A percentile compares a stretch with the other conserved stretches of the same genome.
Conservation (phyloP, 2,113 vertebrate species). For the Benitochromis conjunctus region DNA sequence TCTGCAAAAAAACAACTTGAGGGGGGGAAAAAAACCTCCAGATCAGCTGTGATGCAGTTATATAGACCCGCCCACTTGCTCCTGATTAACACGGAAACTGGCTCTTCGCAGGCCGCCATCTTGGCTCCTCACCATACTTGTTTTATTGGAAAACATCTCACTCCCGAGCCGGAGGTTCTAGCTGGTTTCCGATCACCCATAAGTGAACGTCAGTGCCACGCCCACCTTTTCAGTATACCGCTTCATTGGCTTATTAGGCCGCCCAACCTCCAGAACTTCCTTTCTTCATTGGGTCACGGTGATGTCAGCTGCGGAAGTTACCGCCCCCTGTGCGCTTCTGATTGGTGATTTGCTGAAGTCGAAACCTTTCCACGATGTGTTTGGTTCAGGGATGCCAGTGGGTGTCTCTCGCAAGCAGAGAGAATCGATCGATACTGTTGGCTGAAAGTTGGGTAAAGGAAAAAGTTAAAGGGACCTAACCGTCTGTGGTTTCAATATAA, state of each 20-base stretch:
- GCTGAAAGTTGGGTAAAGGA: not conserved
- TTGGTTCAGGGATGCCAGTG: constrained; percentile 19
- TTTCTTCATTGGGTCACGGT: constrained; percentile 29
- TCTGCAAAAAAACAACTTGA: constrained; percentile 75
- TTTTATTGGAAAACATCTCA: not conserved
- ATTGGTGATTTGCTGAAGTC: constrained; percentile 14
- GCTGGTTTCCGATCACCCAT: constrained; percentile 31
- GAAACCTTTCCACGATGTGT: not conserved
- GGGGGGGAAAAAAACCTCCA: constrained; percentile 44
- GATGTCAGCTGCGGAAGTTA: constrained; percentile 53
- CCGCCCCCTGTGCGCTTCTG: not conserved
- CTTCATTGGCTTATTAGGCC: constrained; percentile 19
- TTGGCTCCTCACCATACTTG: constrained; percentile 47
- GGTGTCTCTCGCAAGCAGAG: not conserved
- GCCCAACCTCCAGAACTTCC: constrained; percentile 33
- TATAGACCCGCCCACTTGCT: constrained; percentile 53
- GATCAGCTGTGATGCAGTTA: constrained; percentile 78
- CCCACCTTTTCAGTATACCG: not conserved
- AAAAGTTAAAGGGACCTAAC: not conserved
- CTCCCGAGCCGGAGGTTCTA: constrained; percentile 23
- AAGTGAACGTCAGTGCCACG: not conserved
- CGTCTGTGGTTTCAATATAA: not conserved
- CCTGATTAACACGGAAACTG: constrained; percentile 43
- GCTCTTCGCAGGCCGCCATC: constrained; percentile 40
- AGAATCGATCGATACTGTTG: not conserved